Evolutionary conservation across 2,113 vertebrate genomes (phyloP).

Genomic region (Onychorhynchus coronatus): DNA sequence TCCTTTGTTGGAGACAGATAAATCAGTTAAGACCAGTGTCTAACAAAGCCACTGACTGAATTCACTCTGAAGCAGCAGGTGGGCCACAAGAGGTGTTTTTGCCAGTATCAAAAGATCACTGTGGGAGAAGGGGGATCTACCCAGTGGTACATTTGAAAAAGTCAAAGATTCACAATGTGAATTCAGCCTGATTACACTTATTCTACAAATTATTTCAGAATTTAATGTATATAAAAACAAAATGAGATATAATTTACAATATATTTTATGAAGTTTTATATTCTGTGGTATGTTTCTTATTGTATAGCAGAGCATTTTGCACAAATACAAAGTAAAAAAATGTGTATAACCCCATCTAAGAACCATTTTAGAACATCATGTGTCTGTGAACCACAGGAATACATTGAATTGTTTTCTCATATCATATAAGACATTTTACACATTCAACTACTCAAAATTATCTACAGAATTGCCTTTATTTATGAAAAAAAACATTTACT

Average conservation of each 20-base stretch:
- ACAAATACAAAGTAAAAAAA: neutral
- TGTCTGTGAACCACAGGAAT: neutral
- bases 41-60: slow-evolving; percentile 27
- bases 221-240: neutral
- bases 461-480: neutral
- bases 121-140: neutral
- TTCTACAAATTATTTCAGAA: neutral
- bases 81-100: neutral
- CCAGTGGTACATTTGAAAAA: neutral
- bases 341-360: neutral
- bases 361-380: neutral
- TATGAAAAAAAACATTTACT: neutral
- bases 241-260: neutral
- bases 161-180: neutral
- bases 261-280: neutral
- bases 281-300: neutral
- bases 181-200: neutral
- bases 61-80: neutral
- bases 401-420: neutral
- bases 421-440: neutral
- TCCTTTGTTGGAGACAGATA: neutral
- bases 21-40: slow-evolving; percentile 10
- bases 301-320: neutral
- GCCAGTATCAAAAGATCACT: neutral
- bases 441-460: neutral